Base-by-base conservation (phyloP, 1,140 invertebrate species). In the Camponotus vicinus region DNA sequence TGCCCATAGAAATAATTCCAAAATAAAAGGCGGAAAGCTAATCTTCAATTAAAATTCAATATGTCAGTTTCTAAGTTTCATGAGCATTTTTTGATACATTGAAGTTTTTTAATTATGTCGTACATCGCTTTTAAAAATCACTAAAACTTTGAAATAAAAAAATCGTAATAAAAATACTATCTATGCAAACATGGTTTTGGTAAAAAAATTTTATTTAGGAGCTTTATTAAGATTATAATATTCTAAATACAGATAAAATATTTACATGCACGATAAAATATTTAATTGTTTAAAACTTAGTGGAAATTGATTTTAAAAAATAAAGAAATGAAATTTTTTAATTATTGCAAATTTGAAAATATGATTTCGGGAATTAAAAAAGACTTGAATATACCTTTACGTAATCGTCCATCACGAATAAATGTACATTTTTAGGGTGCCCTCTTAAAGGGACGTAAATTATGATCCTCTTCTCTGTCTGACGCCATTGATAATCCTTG, bases 401-500 rank as follows among this genome's bases (percentile, higher is more conserved):
- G 91, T 97, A 97, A 87, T 96, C 95, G 82, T 96, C 95, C 6
- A 96, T 95, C 1, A 96, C 96, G 86, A 97, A 96, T 32, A 97
- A 92, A 93, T 97, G 96, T 0, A 97, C 95, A 91, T 96, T 96
- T 89, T 94, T 93, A 80, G 95, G 92, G 90, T 95, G 71, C 88
- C 95, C 95, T 66, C 94, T 96, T 45, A 97, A 88, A 37, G 96
- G 96, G 11, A 97, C 95, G 86, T 94, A 93, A 86, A 97, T 95
- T 59, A 96, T 94, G 32, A 97, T 89, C 37, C 89, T 93, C 57
- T 95, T 93, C 42, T 92, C 87, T 3, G 96, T 96, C 95, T 97
- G 97, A 69, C 95, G 96, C 97, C 97, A 97, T 61, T 95, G 96
- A 90, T 95, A 97, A 94, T 97, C 96, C 94, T 97, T 97, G 7